These are phyloP conservation scores for Choreutis nemorana DNA, from an alignment of 2,888 invertebrate genomes.

Conservation along the genomic window DNA sequence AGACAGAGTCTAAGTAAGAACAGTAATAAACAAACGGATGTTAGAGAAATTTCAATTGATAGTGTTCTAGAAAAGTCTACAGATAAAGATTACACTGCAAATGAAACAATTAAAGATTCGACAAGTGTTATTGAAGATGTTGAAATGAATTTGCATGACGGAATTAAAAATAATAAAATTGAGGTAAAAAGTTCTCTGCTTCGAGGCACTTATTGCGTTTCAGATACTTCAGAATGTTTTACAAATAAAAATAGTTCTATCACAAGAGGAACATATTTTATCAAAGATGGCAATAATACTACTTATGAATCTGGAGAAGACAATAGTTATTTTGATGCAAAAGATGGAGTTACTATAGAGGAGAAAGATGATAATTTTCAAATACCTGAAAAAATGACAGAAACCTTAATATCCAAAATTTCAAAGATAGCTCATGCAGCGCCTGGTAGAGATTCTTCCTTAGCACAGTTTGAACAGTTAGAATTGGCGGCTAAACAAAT, in stretches of 20 bases:
- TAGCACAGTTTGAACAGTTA: constrained; percentile 36
- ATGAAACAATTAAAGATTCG: constrained; percentile 13
- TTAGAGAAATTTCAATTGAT: constrained; percentile 13
- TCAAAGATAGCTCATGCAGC: constrained; percentile 23
- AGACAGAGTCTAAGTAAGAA: constrained; percentile 14
- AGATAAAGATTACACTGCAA: constrained; percentile 13
- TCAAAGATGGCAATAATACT: neutral
- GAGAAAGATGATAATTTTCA: constrained; percentile 2
- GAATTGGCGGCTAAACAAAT: constrained; percentile 26
- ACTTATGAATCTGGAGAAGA: neutral
- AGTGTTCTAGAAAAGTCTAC: constrained; percentile 20
- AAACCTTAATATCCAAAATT: constrained; percentile 25
- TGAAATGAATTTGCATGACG: no score
- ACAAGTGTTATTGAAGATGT: constrained; percentile 16
- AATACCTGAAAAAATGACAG: constrained; percentile 13
- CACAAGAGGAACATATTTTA: neutral
- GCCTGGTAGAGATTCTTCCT: constrained; percentile 26
- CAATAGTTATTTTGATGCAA: neutral
- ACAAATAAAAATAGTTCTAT: neutral
- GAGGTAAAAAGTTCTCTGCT: no score
- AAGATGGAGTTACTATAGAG: neutral
- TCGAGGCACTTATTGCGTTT: no score
- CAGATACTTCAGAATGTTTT: no score
- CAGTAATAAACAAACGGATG: constrained; percentile 14
- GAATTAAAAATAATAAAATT: no score